Percentiles rank a stretch among this genome's conserved stretches.
Evolutionary conservation across 35 echinoderm and acorn worm species (phyloP).

Genomic region (Heliocidaris erythrogramma): DNA sequence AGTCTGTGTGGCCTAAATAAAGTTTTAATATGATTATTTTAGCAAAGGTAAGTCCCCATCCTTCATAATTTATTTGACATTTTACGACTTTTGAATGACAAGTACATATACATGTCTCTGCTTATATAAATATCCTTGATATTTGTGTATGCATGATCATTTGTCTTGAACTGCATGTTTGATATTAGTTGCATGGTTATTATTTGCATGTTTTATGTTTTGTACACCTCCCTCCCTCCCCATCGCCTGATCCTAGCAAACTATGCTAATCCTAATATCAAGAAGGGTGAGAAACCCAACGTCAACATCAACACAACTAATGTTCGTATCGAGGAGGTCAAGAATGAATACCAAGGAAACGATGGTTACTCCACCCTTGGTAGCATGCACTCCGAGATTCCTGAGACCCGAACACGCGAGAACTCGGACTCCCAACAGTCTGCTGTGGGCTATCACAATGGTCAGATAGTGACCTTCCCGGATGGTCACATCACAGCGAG

Average conservation of each 20-base stretch:
- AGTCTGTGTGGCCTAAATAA: not conserved
- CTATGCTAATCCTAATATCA: conserved; percentile 42
- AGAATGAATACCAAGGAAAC: conserved; percentile 45
- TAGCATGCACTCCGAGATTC: conserved; percentile 30
- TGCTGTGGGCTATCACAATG: conserved; percentile 27
- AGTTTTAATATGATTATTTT: not conserved
- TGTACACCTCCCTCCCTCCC: not conserved
- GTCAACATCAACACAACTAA: conserved; percentile 66
- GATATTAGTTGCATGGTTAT: conserved; percentile 18
- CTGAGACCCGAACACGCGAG: not conserved
- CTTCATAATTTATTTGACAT: not conserved
- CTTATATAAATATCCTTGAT: not conserved
- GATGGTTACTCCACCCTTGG: conserved; percentile 58
- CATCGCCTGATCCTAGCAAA: not conserved
- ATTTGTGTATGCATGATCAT: not conserved
- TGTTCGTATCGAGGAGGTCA: conserved; percentile 55
- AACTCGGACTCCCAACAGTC: conserved; percentile 46
- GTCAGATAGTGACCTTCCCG: conserved; percentile 79
- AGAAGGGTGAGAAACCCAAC: conserved; percentile 35
- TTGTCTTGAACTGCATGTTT: conserved; percentile 1
- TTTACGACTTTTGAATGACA: not conserved
- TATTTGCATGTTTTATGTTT: conserved; percentile 49
- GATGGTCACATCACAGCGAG: not conserved
- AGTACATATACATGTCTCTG: not conserved
- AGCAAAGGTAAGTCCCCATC: not conserved